Evolutionary conservation across 1,140 invertebrate genomes (phyloP).

Genomic region (Saxidomus purpurata): DNA sequence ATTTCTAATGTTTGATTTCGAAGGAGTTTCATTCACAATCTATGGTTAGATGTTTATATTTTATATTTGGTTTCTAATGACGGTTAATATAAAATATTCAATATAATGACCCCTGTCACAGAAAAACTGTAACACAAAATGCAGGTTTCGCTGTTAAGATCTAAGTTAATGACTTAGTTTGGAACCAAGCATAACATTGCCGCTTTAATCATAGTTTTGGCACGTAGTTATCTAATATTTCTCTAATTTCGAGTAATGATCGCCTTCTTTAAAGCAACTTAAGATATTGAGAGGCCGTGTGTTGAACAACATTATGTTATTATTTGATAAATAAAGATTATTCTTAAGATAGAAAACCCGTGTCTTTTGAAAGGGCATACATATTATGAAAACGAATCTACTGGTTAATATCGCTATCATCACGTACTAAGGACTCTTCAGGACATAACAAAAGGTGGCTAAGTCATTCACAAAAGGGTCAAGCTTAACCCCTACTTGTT

Average conservation of each 20-base stretch:
- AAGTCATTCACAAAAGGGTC: conserved; percentile 3
- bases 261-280: background rate
- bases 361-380: background rate
- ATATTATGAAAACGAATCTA: background rate
- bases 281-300: background rate
- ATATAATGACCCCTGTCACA: no score
- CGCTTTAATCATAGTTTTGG: no score
- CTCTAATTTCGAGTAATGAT: conserved; percentile 2
- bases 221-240: conserved; percentile 3
- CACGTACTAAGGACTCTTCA: background rate
- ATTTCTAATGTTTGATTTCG: no score
- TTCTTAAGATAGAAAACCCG: background rate
- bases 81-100: no score
- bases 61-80: no score
- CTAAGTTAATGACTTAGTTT: no score
- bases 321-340: conserved; percentile 32
- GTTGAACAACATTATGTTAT: background rate
- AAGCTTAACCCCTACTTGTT: background rate
- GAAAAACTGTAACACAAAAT: no score
- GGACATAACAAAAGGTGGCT: conserved; percentile 12
- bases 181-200: no score
- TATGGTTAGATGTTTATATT: no score
- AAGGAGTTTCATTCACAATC: no score
- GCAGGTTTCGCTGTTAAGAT: no score
- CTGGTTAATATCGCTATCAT: background rate